Conservation (phyloP, 2,888 invertebrate species). For the Epinotia brunnichana region DNA sequence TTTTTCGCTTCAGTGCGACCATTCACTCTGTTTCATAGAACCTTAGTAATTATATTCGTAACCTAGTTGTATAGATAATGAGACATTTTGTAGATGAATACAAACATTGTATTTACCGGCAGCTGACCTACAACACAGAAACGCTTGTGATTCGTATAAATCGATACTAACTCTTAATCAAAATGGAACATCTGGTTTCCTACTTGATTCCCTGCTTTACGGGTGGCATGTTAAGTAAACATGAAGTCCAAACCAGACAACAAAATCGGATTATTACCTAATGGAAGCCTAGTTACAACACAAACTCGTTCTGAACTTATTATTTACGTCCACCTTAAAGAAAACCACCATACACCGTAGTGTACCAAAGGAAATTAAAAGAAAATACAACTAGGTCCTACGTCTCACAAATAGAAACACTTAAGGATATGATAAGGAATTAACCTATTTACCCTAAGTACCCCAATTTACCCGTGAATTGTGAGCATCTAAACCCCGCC, state of each 20-base stretch:
- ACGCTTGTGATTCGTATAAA: conserved; percentile 15
- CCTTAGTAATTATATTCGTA: too few relatives aligned
- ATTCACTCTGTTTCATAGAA: too few relatives aligned
- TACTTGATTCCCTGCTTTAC: conserved; percentile 18
- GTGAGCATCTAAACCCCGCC: background rate
- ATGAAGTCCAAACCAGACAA: background rate
- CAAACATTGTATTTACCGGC: background rate
- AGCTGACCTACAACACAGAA: conserved; percentile 11
- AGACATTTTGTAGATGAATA: background rate
- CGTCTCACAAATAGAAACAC: background rate
- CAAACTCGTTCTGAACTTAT: background rate
- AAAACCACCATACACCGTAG: too few relatives aligned
- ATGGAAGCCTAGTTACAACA: background rate
- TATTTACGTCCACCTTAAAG: too few relatives aligned
- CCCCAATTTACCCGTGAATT: conserved; percentile 17
- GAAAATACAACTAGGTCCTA: too few relatives aligned
- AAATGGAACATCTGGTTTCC: conserved; percentile 38
- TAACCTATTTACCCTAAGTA: background rate
- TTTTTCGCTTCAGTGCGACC: too few relatives aligned
- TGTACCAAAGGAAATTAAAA: too few relatives aligned
- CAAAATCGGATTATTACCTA: background rate
- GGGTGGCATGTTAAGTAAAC: conserved; percentile 20
- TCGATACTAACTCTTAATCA: conserved; percentile 38
- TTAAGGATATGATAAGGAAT: background rate
- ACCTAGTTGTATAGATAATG: background rate